Evolutionary conservation across 2,888 invertebrate genomes (phyloP).

Genomic region (Fabriciana adippe): DNA sequence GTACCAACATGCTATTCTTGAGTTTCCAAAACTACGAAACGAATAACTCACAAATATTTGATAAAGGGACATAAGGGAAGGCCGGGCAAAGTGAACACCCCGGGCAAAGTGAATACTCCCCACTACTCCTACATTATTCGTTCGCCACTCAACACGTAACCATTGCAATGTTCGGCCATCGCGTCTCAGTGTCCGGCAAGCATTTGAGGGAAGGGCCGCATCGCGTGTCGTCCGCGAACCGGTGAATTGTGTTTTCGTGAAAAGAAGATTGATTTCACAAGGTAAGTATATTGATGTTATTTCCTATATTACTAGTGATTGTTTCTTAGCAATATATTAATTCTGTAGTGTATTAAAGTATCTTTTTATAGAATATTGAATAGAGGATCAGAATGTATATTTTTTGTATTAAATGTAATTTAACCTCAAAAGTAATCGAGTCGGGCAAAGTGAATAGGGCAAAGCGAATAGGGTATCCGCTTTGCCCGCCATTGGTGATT

Average conservation of each 20-base stretch:
- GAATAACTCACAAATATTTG: too few species aligned
- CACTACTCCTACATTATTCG: slow-evolving; percentile 28
- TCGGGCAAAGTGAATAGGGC: slow-evolving; percentile 33
- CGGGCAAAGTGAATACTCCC: slow-evolving; percentile 34
- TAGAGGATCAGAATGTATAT: slow-evolving; percentile 27
- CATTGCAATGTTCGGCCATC: slow-evolving; percentile 32
- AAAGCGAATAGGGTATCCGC: slow-evolving; percentile 38
- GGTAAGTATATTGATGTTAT: slow-evolving; percentile 28
- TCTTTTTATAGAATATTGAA: slow-evolving; percentile 24
- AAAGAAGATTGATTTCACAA: slow-evolving; percentile 36
- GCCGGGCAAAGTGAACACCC: slow-evolving; percentile 32
- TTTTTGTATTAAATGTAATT: slow-evolving; percentile 21
- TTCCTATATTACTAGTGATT: slow-evolving; percentile 25
- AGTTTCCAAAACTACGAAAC: too few species aligned
- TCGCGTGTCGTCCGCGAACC: slow-evolving; percentile 28
- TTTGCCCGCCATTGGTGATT: slow-evolving; percentile 37
- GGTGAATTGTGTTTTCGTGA: slow-evolving; percentile 34
- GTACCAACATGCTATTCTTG: too few species aligned
- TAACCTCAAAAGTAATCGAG: slow-evolving; percentile 23
- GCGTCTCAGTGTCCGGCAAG: slow-evolving; percentile 34
- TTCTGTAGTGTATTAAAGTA: slow-evolving; percentile 29
- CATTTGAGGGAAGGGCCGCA: slow-evolving; percentile 27
- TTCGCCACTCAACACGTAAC: slow-evolving; percentile 28
- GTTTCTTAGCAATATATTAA: slow-evolving; percentile 26
- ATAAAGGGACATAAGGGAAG: too few species aligned